Percentiles rank a stretch among this genome's conserved stretches.
Conservation (phyloP, 92 coral and sea anemone species). For the Chrysogorgia sp. region DNA sequence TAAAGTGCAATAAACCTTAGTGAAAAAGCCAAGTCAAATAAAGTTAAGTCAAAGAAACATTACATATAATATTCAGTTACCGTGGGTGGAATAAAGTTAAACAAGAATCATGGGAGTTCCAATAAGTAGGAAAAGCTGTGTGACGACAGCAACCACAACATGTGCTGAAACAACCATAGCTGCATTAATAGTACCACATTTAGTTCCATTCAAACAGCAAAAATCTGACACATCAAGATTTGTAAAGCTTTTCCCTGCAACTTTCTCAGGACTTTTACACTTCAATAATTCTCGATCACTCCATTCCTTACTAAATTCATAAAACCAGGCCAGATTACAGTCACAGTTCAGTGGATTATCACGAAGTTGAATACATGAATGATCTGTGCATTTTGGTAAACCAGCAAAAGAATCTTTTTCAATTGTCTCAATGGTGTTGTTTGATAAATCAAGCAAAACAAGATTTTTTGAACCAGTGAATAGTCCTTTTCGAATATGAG, state of each 20-base stretch:
- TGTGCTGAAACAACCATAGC: conserved; percentile 26
- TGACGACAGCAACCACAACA: not conserved
- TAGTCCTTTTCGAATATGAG: not conserved
- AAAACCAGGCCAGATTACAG: conserved; percentile 16
- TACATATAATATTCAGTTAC: no score
- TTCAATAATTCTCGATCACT: not conserved
- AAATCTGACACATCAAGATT: not conserved
- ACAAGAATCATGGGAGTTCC: conserved; percentile 10
- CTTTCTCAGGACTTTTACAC: not conserved
- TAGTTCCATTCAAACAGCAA: conserved; percentile 1
- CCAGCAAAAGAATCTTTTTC: conserved; percentile 13
- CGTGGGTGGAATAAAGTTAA: no score
- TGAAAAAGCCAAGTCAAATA: no score
- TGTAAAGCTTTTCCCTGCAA: conserved; percentile 18
- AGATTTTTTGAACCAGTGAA: not conserved
- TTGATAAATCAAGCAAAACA: not conserved
- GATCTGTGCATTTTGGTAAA: not conserved
- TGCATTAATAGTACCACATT: not conserved
- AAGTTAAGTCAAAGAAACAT: no score
- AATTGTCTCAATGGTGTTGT: conserved; percentile 7
- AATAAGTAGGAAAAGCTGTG: conserved; percentile 10
- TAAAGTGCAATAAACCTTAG: no score
- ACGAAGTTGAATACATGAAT: not conserved
- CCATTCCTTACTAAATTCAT: not conserved
- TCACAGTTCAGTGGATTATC: conserved; percentile 36